phyloP scores from a whole-genome alignment of 2,888 invertebrate genomes.

The Bugula neritina region DNA sequence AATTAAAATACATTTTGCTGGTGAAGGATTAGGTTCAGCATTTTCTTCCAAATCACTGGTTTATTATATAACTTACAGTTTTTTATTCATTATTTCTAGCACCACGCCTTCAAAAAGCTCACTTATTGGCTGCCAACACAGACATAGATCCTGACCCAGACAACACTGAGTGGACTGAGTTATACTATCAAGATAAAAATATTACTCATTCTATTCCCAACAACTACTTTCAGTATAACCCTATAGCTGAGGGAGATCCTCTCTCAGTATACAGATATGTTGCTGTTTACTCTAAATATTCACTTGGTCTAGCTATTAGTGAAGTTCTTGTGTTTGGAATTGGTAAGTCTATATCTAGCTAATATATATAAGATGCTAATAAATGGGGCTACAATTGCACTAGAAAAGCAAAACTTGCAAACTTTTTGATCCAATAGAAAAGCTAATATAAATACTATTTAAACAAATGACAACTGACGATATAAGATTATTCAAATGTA shows the following conservation, averaged over 20 bases:
- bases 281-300: not conserved
- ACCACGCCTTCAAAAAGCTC: not conserved
- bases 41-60: too few relatives aligned
- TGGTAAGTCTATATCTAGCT: too few relatives aligned
- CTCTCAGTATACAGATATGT: not conserved
- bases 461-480: too few relatives aligned
- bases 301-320: not conserved
- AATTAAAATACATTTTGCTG: too few relatives aligned
- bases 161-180: not conserved
- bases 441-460: too few relatives aligned
- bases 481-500: too few relatives aligned
- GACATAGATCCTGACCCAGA: not conserved
- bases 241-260: not conserved
- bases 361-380: too few relatives aligned
- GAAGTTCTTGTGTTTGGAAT: not conserved
- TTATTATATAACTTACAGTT: too few relatives aligned
- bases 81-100: not conserved
- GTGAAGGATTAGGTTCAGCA: too few relatives aligned
- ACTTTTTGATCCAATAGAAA: too few relatives aligned
- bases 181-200: not conserved
- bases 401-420: too few relatives aligned
- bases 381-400: too few relatives aligned
- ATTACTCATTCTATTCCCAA: not conserved
- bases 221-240: not conserved
- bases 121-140: not conserved